Evolutionary conservation across 1,140 invertebrate species (phyloP).

Genomic region (Ephestia elutella): DNA sequence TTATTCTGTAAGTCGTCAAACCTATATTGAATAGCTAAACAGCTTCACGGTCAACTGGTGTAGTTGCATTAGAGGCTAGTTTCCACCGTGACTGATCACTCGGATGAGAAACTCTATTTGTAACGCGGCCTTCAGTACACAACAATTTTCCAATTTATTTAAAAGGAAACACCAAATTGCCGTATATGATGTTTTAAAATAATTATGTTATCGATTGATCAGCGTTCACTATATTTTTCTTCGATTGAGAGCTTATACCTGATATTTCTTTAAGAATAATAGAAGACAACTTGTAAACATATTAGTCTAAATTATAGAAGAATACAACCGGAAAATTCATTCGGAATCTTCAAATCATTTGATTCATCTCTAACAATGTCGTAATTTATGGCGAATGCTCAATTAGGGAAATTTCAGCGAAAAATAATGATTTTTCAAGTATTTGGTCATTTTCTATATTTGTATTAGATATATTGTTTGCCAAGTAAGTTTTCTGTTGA

Average conservation of each 20-base stretch:
- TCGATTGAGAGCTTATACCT: background rate
- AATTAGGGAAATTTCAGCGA: background rate
- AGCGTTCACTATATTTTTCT: background rate
- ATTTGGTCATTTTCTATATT: no score
- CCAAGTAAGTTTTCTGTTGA: no score
- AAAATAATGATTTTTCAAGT: no score
- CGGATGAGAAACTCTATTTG: constrained; percentile 36
- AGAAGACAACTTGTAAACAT: background rate
- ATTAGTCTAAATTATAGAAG: background rate
- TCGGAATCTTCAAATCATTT: background rate
- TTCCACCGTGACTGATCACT: constrained; percentile 31
- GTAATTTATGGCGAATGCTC: background rate
- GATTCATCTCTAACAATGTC: background rate
- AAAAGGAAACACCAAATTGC: background rate
- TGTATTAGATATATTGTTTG: no score
- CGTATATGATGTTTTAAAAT: background rate
- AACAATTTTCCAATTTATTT: constrained; percentile 10
- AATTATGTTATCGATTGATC: background rate
- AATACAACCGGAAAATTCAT: background rate
- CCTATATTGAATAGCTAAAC: no score
- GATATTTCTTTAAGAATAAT: background rate
- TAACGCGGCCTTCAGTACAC: constrained; percentile 36
- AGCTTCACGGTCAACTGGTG: background rate
- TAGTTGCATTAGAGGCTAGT: constrained; percentile 10
- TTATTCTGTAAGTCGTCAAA: background rate